These are phyloP conservation scores for Sphaeridia pumilis DNA, from an alignment of 2,888 invertebrate genomes.

Conservation along the genomic window DNA sequence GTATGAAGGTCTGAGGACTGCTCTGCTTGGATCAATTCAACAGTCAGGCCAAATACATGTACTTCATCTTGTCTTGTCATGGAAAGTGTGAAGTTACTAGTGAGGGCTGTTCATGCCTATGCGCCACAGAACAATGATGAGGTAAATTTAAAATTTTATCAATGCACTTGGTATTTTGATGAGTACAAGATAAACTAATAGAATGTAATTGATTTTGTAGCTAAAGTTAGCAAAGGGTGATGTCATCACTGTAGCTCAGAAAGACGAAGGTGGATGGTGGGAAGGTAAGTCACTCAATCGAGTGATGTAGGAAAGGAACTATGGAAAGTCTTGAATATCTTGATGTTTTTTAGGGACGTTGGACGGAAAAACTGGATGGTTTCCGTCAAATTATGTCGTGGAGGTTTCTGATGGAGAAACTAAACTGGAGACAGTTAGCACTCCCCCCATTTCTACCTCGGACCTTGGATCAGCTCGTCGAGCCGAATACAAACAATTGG, in stretches of 20 bases:
- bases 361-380: conserved; percentile 93
- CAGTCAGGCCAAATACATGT: too few relatives aligned
- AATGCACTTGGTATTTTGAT: background rate
- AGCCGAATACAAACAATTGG: conserved; percentile 69
- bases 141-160: conserved; percentile 43
- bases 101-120: conserved; percentile 75
- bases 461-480: conserved; percentile 40
- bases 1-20: too few relatives aligned
- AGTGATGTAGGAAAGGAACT: background rate
- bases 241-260: conserved; percentile 89
- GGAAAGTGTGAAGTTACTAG: too few relatives aligned
- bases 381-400: conserved; percentile 95
- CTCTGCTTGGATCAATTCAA: too few relatives aligned
- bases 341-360: conserved; percentile 52
- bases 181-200: background rate
- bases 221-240: conserved; percentile 92
- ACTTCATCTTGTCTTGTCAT: too few relatives aligned
- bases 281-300: conserved; percentile 53
- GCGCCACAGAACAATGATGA: conserved; percentile 97
- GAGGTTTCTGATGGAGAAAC: conserved; percentile 2
- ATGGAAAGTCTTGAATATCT: too few relatives aligned
- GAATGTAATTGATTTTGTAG: conserved; percentile 42
- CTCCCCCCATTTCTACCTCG: background rate
- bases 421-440: background rate
- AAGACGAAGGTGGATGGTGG: conserved; percentile 98